Conservation (phyloP, 2,113 vertebrate genomes). For the Pterophyllum scalare region DNA sequence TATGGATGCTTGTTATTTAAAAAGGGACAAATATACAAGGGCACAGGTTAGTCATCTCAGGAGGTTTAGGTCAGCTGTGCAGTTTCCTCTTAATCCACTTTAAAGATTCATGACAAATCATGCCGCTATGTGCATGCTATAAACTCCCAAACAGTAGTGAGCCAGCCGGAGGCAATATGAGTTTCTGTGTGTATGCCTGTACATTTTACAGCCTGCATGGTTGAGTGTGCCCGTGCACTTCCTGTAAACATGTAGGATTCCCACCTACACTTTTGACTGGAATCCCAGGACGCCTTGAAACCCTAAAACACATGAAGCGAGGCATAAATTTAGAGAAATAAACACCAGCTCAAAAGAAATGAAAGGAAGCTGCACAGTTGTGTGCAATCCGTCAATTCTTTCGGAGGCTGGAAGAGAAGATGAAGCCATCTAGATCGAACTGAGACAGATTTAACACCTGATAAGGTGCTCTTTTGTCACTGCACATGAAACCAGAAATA, state of each 20-base stretch:
- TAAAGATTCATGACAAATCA: conserved; percentile 75
- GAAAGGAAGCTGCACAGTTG: neutral
- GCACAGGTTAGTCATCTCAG: conserved; percentile 38
- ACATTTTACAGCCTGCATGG: neutral
- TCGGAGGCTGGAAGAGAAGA: conserved; percentile 33
- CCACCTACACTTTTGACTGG: neutral
- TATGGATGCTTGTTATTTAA: conserved; percentile 47
- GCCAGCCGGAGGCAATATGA: conserved; percentile 18
- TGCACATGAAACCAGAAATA: neutral
- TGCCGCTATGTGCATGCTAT: conserved; percentile 40
- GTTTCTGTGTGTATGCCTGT: neutral
- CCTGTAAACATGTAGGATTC: neutral
- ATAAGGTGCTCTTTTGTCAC: conserved; percentile 19
- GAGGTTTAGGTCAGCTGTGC: conserved; percentile 46
- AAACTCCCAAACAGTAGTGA: conserved; percentile 46
- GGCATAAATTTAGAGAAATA: neutral
- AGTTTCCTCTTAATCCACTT: conserved; percentile 64
- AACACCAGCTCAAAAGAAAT: neutral
- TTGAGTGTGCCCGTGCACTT: conserved; percentile 14
- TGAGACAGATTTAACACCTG: conserved; percentile 11
- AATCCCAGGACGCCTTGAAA: conserved; percentile 18
- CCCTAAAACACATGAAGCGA: neutral
- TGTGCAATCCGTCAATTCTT: neutral
- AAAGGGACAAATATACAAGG: conserved; percentile 32
- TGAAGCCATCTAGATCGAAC: conserved; percentile 35